These are phyloP conservation scores for Manacus vitellinus DNA, from an alignment of 2,113 vertebrate genomes.

Conservation along the genomic window DNA sequence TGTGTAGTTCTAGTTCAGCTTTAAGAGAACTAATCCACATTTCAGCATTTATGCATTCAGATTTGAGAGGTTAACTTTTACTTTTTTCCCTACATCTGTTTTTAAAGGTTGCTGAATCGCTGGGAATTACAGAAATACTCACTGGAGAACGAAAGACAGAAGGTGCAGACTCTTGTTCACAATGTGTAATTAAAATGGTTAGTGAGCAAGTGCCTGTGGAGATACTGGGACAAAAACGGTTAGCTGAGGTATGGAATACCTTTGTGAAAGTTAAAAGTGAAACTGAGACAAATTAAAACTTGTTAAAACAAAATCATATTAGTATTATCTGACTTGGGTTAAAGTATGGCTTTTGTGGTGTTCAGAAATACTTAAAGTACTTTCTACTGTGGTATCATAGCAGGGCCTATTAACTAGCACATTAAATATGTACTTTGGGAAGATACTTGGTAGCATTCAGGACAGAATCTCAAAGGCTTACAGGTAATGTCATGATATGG, in stretches of 20 bases:
- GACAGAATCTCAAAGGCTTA: not conserved
- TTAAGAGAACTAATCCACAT: not conserved
- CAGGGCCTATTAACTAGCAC: not conserved
- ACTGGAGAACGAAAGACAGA: not conserved
- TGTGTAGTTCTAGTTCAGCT: not conserved
- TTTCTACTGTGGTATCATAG: not conserved
- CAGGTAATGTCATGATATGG: not conserved
- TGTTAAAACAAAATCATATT: not conserved
- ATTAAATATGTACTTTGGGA: not conserved
- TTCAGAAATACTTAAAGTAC: not conserved
- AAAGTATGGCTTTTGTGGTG: not conserved
- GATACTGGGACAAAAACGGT: slow-evolving; percentile 28
- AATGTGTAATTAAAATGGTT: not conserved
- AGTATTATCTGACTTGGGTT: not conserved
- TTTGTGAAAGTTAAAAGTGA: not conserved
- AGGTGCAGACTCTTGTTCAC: not conserved
- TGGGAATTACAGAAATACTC: slow-evolving; percentile 71
- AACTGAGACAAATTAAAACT: not conserved
- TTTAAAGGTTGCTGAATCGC: slow-evolving; percentile 76
- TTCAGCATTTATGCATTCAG: not conserved
- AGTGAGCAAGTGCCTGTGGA: not conserved
- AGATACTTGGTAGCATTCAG: not conserved
- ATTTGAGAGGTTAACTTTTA: not conserved
- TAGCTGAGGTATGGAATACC: slow-evolving; percentile 55
- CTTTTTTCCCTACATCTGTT: not conserved